A percentile compares a stretch with the other conserved stretches of the same genome.
phyloP scores from a whole-genome alignment of 2,797 vertebrate species.

The Neosalanx taihuensis region DNA sequence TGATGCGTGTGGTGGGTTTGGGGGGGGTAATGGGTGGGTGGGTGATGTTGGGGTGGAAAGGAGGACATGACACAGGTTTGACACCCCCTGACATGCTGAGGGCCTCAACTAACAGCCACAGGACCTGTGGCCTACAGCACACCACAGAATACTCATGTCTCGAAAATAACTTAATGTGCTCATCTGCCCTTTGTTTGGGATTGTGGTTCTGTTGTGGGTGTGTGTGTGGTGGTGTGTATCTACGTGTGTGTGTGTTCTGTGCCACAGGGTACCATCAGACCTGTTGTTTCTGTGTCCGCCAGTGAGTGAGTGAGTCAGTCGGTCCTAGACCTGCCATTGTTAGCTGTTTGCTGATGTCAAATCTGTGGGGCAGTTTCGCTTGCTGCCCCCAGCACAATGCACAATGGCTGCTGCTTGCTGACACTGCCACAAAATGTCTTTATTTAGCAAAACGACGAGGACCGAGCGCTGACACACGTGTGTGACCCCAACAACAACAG shows the following conservation, averaged over 20 bases:
- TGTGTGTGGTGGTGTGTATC: slow-evolving; percentile 34
- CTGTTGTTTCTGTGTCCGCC: too few species aligned
- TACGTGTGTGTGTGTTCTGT: slow-evolving; percentile 13
- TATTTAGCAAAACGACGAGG: slow-evolving; percentile 45
- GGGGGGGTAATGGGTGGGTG: neutral
- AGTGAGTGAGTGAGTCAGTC: slow-evolving; percentile 35
- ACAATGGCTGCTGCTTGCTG: slow-evolving; percentile 49
- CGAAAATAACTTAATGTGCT: too few species aligned
- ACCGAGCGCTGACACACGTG: slow-evolving; percentile 19
- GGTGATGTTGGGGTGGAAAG: too few species aligned
- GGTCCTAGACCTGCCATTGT: slow-evolving; percentile 50
- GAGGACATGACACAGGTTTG: too few species aligned
- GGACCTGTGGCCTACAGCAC: neutral
- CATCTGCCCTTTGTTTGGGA: neutral
- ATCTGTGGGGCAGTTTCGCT: slow-evolving; percentile 41
- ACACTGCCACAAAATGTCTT: slow-evolving; percentile 53
- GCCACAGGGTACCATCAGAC: slow-evolving; percentile 16
- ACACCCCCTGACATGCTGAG: neutral
- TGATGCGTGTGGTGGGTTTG: neutral
- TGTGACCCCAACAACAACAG: slow-evolving; percentile 35
- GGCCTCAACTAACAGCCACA: neutral
- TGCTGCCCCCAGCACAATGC: slow-evolving; percentile 38
- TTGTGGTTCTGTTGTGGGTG: neutral
- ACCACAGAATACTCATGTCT: neutral
- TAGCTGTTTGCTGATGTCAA: slow-evolving; percentile 58